Evolutionary conservation across 2,888 invertebrate species (phyloP), one percentile per base, ranked within the genome.

Genomic region (Andrena hattorfiana): DNA sequence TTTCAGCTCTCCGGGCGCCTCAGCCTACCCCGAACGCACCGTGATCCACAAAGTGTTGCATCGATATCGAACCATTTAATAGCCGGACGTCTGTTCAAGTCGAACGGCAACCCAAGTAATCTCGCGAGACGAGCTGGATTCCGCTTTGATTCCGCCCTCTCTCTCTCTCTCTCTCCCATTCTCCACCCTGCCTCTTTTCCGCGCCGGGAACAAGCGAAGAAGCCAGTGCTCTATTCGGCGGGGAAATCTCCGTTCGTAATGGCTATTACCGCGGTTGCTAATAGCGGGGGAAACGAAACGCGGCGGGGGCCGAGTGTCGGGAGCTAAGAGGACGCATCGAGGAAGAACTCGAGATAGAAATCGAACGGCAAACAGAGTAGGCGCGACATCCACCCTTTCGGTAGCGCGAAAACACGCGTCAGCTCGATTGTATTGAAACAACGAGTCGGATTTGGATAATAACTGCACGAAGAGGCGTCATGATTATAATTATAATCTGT

Each of bases 231-330:
- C 71, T 81, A 84, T 81, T 85, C 62, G 85, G 81, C 87, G 87
- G 87, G 89, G 88, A 91, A 92, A 91, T 90, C 91, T 87, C 89
- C 91, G 91, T 91, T 92, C 92, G 91, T 90, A 90, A 89, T 88
- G 89, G 90, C 90, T 91, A 92, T 91, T 89, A 90, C 89, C 86
- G 81, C 89, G 90, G 87, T 88, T 87, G 87, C 87, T 78, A 85
- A 85, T 64, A 75, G 74, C 63, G 60, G 66, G 70, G 20, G 84
- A 90, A 89, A 86, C 81, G 73, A 69, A 81, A 80, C 86, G 87
- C 77, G 73, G 83, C 20, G 20, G 6, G 7, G 16, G 85, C 78
- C 85, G 85, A 78, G 85, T 85, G 84, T 84, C 83, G 78, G 70
- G 83, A 75, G 75, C 82, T 80, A 63, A 64, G 81, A 62, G 83